These are phyloP conservation scores for Macropis europaea DNA, from an alignment of 2,888 invertebrate species.

Conservation along the genomic window DNA sequence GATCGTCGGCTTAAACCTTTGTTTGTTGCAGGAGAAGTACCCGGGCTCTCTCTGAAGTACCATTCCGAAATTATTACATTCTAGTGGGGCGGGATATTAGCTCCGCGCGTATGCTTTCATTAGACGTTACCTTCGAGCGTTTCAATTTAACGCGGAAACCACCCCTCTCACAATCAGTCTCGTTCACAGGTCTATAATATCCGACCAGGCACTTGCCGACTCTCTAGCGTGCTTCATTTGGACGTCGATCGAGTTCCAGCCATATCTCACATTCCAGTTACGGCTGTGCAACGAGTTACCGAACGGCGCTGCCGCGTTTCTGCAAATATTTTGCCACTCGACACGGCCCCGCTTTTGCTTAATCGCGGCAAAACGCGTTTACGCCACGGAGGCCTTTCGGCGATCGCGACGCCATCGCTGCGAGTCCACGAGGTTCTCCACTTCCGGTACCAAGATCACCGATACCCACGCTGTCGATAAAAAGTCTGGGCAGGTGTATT, in stretches of 20 bases:
- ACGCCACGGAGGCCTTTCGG: slow-evolving; percentile 6
- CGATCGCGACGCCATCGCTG: background rate
- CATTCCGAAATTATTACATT: slow-evolving; percentile 78
- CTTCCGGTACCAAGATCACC: too few relatives aligned
- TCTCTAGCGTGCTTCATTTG: slow-evolving; percentile 76
- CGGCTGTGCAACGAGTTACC: slow-evolving; percentile 69
- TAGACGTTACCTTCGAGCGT: slow-evolving; percentile 78
- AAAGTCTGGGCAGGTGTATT: too few relatives aligned
- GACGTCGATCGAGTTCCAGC: slow-evolving; percentile 73
- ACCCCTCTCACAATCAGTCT: slow-evolving; percentile 75
- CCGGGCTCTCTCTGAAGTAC: slow-evolving; percentile 70
- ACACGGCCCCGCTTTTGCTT: slow-evolving; percentile 52
- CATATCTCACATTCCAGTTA: slow-evolving; percentile 77
- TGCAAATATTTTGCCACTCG: slow-evolving; percentile 67
- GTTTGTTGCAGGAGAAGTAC: slow-evolving; percentile 67
- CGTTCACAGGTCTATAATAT: slow-evolving; percentile 79
- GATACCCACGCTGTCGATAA: too few relatives aligned
- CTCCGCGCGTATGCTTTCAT: slow-evolving; percentile 77
- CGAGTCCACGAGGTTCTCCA: slow-evolving; percentile 9
- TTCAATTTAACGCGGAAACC: slow-evolving; percentile 77
- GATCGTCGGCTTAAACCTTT: slow-evolving; percentile 70
- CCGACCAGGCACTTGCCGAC: slow-evolving; percentile 71
- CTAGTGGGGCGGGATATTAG: slow-evolving; percentile 76
- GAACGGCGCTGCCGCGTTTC: slow-evolving; percentile 64
- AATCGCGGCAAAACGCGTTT: slow-evolving; percentile 37